These are phyloP conservation scores for Ameiurus melas DNA, from an alignment of 2,113 vertebrate genomes.

Conservation along the genomic window DNA sequence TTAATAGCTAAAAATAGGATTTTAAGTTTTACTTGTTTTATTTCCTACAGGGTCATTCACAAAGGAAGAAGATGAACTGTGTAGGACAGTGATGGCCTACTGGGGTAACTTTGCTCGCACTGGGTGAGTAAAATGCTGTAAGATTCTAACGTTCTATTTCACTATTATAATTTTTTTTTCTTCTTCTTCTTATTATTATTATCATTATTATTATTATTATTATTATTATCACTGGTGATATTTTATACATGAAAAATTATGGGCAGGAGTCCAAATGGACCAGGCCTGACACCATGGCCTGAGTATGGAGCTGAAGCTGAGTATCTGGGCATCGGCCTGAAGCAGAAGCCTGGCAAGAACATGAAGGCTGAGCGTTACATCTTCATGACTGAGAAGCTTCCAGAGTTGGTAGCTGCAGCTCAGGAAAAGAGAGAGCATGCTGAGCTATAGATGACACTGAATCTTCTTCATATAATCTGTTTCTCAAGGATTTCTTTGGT, in stretches of 20 bases:
- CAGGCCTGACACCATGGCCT: constrained; percentile 67
- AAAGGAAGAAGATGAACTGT: constrained; percentile 65
- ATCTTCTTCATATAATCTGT: background rate
- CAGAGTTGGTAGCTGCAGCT: constrained; percentile 51
- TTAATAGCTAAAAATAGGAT: background rate
- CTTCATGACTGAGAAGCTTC: constrained; percentile 67
- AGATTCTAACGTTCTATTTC: background rate
- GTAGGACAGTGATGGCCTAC: constrained; percentile 71
- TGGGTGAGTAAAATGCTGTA: constrained; percentile 62
- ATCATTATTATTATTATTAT: background rate
- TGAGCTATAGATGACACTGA: constrained; percentile 59
- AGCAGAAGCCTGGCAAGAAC: constrained; percentile 57
- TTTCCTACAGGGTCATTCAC: constrained; percentile 56
- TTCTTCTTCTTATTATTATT: background rate
- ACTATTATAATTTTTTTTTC: no score
- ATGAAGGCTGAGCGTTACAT: constrained; percentile 62
- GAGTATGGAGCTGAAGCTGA: constrained; percentile 61
- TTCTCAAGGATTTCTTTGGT: background rate
- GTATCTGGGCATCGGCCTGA: constrained; percentile 64
- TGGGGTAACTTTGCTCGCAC: constrained; percentile 77
- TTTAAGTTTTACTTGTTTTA: constrained; percentile 19
- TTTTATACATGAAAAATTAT: constrained; percentile 16
- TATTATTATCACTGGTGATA: background rate
- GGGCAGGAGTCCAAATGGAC: constrained; percentile 70
- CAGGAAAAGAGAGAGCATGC: constrained; percentile 50